Base-by-base conservation (phyloP, 2,113 vertebrate species). In the Neolamprologus fasciatus region DNA sequence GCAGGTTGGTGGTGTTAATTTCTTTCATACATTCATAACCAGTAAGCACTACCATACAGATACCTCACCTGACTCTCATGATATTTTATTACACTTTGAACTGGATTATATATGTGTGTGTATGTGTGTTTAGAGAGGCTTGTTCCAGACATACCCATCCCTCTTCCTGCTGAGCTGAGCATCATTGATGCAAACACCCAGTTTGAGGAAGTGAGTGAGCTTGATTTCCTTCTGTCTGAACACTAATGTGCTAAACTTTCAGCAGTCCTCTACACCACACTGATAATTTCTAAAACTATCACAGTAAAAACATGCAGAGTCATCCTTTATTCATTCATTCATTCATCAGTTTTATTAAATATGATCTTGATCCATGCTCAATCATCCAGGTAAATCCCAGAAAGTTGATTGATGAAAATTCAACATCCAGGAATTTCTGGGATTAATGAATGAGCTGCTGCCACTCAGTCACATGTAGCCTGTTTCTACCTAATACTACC, bases 21-120 rank as follows among this genome's bases (percentile, higher is more conserved):
- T 2, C 0, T 0, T 9, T 51, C 17, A 0, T 51, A 0, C 2
- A 4, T 0, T 0, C 7, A 19, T 51, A 9, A n/a, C 2, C 5
- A 53, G 50, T 53, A 53, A 53, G 37, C 19, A 4, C 19, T 21
- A n/a, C 3, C 9, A 54, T 21, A 55, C 21, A 23, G 6, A 23
- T 3, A 33, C 31, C 54, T 55, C 54, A 23, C 21, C 11, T 55
- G 21, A 55, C 21, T 1, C 2, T 55, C 21, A 12, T 55, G 11
- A 21, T 55, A 55, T 13, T 55, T 54, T 54, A 11, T 47, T 8
- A 16, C 0, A 40, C 0, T 40, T 40, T 40, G 37, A 12, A 0
- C 37, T 40, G 37, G 37, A 40, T 40, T 40, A 0, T 40, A 40
- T 55, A 5, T 55, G 6, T 55, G 53, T 50, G 0, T 50, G 8